phyloP scores from a whole-genome alignment of 2,888 invertebrate species.

The Stenodema calcarata region DNA sequence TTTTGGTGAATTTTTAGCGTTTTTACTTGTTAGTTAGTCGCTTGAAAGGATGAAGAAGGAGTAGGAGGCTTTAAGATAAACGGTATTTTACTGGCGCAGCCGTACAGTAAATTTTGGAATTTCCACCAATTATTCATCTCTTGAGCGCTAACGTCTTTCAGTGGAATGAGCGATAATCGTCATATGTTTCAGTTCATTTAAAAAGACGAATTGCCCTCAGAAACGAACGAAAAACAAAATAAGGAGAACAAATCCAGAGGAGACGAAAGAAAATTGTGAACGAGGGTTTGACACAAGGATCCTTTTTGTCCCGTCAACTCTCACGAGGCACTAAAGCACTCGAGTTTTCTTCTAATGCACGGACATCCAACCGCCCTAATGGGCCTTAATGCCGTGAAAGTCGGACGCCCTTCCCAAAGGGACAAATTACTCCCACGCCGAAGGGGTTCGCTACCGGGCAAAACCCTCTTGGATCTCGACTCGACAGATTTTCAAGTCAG shows the following conservation, averaged over 20 bases:
- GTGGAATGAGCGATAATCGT: too few species aligned
- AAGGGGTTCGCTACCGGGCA: background rate
- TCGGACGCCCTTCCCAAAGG: background rate
- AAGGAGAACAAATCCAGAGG: background rate
- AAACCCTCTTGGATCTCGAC: background rate
- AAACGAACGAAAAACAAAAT: background rate
- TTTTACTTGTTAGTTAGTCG: too few species aligned
- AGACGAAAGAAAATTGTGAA: background rate
- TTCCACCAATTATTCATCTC: too few species aligned
- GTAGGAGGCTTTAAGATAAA: too few species aligned
- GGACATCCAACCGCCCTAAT: background rate
- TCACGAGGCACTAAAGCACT: background rate
- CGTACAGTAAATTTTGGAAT: too few species aligned
- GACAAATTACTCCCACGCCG: background rate
- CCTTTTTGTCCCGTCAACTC: background rate
- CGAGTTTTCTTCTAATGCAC: conserved; percentile 2
- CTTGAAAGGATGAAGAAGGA: too few species aligned
- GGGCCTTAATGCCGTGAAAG: background rate
- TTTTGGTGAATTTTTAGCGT: too few species aligned
- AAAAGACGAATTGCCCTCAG: background rate
- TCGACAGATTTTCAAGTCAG: background rate
- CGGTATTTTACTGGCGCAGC: too few species aligned
- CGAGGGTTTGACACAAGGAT: background rate
- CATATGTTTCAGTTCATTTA: too few species aligned
- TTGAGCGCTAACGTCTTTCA: too few species aligned